Conservation (phyloP, 92 coral and sea anemone species). For the Zoanthus solanderi region DNA sequence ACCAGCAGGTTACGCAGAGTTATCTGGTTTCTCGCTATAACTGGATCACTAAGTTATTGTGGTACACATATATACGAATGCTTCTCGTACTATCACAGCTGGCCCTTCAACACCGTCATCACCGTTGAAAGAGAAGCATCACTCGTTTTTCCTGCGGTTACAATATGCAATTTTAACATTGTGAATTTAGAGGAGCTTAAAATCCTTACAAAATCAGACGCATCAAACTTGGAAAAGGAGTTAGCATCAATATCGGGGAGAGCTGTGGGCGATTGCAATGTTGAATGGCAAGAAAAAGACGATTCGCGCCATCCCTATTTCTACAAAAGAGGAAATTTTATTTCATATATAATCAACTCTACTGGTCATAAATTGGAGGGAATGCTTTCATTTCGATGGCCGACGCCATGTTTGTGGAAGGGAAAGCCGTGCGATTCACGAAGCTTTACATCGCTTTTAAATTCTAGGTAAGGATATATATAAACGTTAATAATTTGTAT, state of each 20-base stretch:
- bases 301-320: neutral
- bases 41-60: slow-evolving; percentile 5
- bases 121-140: neutral
- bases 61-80: neutral
- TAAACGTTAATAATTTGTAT: neutral
- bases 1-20: slow-evolving; percentile 4
- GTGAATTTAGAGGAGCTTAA: neutral
- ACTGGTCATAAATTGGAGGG: neutral
- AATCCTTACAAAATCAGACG: neutral
- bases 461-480: slow-evolving; percentile 5
- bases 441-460: slow-evolving; percentile 16
- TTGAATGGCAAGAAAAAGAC: neutral
- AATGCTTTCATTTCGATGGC: slow-evolving; percentile 35
- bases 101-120: slow-evolving; percentile 33
- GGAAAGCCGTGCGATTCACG: slow-evolving; percentile 5
- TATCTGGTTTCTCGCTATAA: slow-evolving; percentile 12
- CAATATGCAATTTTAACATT: slow-evolving; percentile 26
- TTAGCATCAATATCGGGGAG: neutral
- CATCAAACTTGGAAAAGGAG: neutral
- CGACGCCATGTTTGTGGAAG: slow-evolving; percentile 42
- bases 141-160: slow-evolving; percentile 28
- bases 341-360: neutral
- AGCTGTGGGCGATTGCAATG: neutral
- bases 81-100: neutral
- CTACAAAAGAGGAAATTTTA: slow-evolving; percentile 16